Base-by-base conservation (phyloP, 1,140 invertebrate species). In the Pogonus chalceus region DNA sequence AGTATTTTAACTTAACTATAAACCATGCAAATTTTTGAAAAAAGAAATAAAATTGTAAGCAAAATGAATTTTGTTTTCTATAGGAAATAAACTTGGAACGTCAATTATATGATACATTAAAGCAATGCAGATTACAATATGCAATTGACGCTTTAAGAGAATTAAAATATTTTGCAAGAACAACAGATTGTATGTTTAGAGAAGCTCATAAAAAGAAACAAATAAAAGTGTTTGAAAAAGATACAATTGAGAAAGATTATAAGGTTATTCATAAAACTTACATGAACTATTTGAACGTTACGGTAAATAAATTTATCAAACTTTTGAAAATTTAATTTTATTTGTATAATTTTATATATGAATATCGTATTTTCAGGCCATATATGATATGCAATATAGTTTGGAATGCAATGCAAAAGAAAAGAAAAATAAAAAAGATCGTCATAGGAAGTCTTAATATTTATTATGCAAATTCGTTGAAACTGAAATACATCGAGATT, bases 121-220 rank as follows among this genome's bases (percentile, higher is more conserved):
- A 43, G 18, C 3, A 43, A 12, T 43, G 18, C 18, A 43, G 51
- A 16, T 22, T 51, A 18, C 46, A 48, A 7, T 47, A 59, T 22
- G 54, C 58, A 43, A 35, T 58, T 35, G 54, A 58, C 16, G 54
- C 35, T 16, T 21, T 56, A 18, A 47, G 49, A 47, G 57, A 58
- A 56, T 16, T 56, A 7, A 49, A 39, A 46, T 56, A 53, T 35
- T 37, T 58, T 23, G 54, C 57, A 2, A 58, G 52, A n/a, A 53
- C 43, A 23, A 52, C 57, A 10, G 54, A 58, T 43, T 18, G 37
- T 12, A 58, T 56, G 51, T 58, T 58, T 23, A 43, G 52, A 12
- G 52, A 56, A 21, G 21, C 51, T 24, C 20, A 56, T 24, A 56
- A 53, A 47, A 50, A 53, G 20, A 50, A 26, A 51, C 47, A 53